Evolutionary conservation across 2,888 invertebrate genomes (phyloP).

Genomic region (Galerucella calmariensis): DNA sequence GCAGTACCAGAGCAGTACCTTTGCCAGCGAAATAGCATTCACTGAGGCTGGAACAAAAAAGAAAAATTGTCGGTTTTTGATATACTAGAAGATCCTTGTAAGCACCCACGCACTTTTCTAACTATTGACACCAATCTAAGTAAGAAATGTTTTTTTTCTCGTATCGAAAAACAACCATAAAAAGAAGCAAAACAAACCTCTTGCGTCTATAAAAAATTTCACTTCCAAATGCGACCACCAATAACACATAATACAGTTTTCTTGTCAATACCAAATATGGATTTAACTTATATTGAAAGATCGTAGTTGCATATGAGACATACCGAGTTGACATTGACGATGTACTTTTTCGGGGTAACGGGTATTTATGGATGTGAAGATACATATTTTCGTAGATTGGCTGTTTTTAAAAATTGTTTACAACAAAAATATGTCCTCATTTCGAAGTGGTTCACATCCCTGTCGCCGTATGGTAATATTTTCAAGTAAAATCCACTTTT

Average conservation of each 20-base stretch:
- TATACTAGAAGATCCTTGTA: too few species aligned
- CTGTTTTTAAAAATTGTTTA: too few species aligned
- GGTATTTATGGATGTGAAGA: not conserved
- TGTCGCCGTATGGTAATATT: too few species aligned
- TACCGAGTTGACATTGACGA: conserved; percentile 63
- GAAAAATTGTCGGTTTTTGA: conserved; percentile 11
- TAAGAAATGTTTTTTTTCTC: conserved; percentile 20
- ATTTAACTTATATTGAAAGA: conserved; percentile 23
- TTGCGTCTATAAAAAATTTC: conserved; percentile 18
- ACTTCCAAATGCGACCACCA: conserved; percentile 30
- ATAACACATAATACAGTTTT: conserved; percentile 25
- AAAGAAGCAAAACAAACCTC: conserved; percentile 14
- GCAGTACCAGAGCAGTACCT: conserved; percentile 93
- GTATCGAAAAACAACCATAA: conserved; percentile 16
- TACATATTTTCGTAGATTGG: not conserved
- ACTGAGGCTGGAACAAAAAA: conserved; percentile 78
- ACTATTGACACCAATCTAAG: not conserved
- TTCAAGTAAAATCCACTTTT: too few species aligned
- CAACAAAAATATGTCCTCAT: too few species aligned
- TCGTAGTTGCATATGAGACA: conserved; percentile 38
- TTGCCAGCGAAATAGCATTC: conserved; percentile 98
- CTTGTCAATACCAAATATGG: conserved; percentile 18
- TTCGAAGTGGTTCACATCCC: too few species aligned
- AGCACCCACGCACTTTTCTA: not conserved
- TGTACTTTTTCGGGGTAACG: conserved; percentile 51